A percentile compares a stretch with the other conserved stretches of the same genome.
These are phyloP conservation scores for Pseudomyrmex concolor DNA, from an alignment of 1,140 invertebrate genomes.

Conservation along the genomic window DNA sequence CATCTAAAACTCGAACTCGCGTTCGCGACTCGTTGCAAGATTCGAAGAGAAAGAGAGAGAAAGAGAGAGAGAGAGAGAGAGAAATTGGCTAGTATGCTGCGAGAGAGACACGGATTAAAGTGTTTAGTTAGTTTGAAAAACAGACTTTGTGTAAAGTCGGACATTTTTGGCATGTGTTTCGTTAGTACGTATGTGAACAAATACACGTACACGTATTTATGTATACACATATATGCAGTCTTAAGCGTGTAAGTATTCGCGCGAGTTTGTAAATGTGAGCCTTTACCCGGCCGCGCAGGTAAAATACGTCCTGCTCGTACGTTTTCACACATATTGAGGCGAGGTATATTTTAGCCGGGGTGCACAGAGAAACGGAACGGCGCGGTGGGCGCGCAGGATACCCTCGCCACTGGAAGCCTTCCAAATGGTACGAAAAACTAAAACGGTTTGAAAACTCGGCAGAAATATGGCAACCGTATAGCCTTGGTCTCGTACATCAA, in stretches of 20 bases:
- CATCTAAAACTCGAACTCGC: background rate
- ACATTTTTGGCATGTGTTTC: conserved; percentile 61
- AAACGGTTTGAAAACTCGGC: conserved; percentile 80
- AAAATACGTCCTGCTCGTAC: conserved; percentile 71
- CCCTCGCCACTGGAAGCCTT: conserved; percentile 76
- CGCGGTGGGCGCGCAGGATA: background rate
- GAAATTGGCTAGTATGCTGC: background rate
- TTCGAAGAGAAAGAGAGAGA: background rate
- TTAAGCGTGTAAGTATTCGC: too few species aligned
- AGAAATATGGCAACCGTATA: conserved; percentile 80
- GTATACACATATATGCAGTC: too few species aligned
- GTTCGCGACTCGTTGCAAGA: background rate
- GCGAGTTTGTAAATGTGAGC: conserved; percentile 1
- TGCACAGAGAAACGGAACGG: conserved; percentile 20
- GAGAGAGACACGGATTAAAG: background rate
- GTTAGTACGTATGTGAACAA: conserved; percentile 46
- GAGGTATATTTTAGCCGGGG: conserved; percentile 75
- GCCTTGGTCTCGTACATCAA: conserved; percentile 77
- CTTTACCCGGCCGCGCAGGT: conserved; percentile 37
- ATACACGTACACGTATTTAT: background rate
- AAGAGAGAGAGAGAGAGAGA: too few species aligned
- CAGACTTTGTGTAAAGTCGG: conserved; percentile 18
- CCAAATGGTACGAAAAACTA: conserved; percentile 80
- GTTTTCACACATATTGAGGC: conserved; percentile 78
- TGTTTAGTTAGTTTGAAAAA: conserved; percentile 49